Evolutionary conservation across 2,888 invertebrate genomes (phyloP).

Genomic region (Drosophila mayaguana): DNA sequence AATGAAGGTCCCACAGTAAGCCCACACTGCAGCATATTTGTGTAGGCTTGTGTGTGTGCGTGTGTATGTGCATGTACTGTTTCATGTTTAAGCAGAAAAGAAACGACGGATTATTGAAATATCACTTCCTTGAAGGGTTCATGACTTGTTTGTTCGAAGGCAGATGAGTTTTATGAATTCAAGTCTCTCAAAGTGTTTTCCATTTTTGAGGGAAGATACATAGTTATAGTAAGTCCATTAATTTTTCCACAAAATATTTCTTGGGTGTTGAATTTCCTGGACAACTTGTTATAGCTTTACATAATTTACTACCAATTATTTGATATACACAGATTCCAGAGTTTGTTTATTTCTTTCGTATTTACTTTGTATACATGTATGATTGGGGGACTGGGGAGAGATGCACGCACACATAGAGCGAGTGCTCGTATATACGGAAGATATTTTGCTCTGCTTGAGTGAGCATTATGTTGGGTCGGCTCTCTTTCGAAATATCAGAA

Average conservation of each 20-base stretch:
- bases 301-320: background rate
- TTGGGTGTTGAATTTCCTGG: background rate
- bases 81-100: no score
- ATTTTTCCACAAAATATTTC: background rate
- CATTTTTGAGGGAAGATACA: no score
- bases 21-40: no score
- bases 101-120: no score
- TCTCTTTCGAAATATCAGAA: slow-evolving; percentile 37
- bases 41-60: no score
- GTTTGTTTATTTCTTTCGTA: slow-evolving; percentile 12
- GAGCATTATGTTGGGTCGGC: slow-evolving; percentile 46
- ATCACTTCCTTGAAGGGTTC: no score
- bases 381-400: background rate
- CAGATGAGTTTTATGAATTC: no score
- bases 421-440: slow-evolving; percentile 28
- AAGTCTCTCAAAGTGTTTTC: no score
- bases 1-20: no score
- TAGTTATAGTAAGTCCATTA: background rate
- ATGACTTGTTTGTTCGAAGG: no score
- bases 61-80: no score
- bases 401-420: background rate
- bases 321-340: background rate
- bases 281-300: background rate
- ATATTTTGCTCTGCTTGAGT: slow-evolving; percentile 54
- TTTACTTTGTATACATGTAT: background rate